Evolutionary conservation across 1,140 invertebrate species (phyloP).

Genomic region (Lanistes nyassanus): DNA sequence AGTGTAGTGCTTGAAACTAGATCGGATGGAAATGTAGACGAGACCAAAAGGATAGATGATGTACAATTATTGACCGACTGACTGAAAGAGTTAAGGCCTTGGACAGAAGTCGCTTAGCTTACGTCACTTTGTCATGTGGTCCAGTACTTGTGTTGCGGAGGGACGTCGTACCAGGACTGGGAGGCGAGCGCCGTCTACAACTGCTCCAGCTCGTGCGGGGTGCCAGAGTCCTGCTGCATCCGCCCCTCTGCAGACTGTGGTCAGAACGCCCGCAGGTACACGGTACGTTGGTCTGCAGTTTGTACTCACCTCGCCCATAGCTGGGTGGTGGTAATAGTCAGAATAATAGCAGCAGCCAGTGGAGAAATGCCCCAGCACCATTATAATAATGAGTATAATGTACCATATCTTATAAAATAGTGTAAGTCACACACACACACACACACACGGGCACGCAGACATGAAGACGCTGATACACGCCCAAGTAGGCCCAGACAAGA

Average conservation of each 20-base stretch:
- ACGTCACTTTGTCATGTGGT: not conserved
- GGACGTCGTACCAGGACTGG: constrained; percentile 92
- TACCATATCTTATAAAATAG: not conserved
- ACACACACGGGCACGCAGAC: not conserved
- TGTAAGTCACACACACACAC: not conserved
- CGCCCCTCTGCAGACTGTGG: constrained; percentile 5
- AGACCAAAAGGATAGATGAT: too few species aligned
- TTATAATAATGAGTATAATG: too few species aligned
- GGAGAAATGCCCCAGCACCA: too few species aligned
- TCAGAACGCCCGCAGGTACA: not conserved
- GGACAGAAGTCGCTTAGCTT: too few species aligned
- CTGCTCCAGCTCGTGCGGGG: constrained; percentile 76
- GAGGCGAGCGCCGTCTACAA: constrained; percentile 94
- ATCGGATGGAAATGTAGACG: too few species aligned
- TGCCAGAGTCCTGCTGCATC: constrained; percentile 89
- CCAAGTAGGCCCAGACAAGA: not conserved
- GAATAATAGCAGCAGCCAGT: too few species aligned
- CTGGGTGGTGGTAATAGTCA: too few species aligned
- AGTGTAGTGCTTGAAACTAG: too few species aligned
- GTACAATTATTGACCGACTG: too few species aligned
- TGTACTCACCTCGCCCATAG: too few species aligned
- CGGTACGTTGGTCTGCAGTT: constrained; percentile 16
- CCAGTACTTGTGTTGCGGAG: constrained; percentile 85
- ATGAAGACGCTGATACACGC: not conserved
- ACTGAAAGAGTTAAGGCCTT: too few species aligned